Evolutionary conservation across 2,888 invertebrate genomes (phyloP).

Genomic region (Calameuta filiformis): DNA sequence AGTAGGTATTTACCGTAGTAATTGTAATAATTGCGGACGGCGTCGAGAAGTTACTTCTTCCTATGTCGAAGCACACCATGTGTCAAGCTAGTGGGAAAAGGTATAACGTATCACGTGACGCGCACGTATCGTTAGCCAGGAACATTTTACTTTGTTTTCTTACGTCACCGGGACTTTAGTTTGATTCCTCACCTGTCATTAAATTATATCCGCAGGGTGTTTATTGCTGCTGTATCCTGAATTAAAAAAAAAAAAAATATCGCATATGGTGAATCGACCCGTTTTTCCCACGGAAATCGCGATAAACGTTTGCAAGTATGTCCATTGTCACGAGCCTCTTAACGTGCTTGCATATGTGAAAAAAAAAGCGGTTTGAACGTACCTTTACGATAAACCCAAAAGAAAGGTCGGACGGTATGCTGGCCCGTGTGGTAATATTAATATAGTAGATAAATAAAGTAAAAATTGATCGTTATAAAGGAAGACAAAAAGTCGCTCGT

Average conservation of each 20-base stretch:
- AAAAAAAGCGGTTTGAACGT: too few relatives aligned
- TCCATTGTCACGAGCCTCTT: not conserved
- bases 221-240: not conserved
- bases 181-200: conserved; percentile 58
- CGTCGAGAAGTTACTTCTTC: conserved; percentile 26
- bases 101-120: conserved; percentile 9
- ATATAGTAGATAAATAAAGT: too few relatives aligned
- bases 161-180: conserved; percentile 47
- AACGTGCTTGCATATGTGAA: not conserved
- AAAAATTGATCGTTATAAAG: not conserved
- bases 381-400: too few relatives aligned
- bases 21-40: conserved; percentile 62
- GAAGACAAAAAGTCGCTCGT: not conserved
- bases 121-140: conserved; percentile 2
- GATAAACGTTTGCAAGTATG: not conserved
- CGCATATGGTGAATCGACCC: not conserved
- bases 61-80: conserved; percentile 43
- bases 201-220: conserved; percentile 48
- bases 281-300: not conserved
- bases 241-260: not conserved
- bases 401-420: too few relatives aligned
- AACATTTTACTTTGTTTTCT: conserved; percentile 38
- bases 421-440: too few relatives aligned
- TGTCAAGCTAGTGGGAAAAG: conserved; percentile 39
- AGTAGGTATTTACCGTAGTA: conserved; percentile 57